Conservation (phyloP, 2,113 vertebrate species). For the Sardina pilchardus region DNA sequence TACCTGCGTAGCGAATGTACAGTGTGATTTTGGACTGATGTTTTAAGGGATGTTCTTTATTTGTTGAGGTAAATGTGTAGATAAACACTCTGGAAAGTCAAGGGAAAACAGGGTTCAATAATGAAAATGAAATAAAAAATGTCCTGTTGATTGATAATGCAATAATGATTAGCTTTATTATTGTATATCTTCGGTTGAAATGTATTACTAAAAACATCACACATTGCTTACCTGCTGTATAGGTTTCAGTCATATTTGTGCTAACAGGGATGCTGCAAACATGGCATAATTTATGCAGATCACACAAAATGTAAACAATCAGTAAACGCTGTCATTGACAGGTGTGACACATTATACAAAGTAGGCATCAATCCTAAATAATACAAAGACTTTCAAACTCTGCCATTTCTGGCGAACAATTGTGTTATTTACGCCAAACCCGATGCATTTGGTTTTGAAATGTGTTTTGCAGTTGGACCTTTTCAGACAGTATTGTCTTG, state of each 20-base stretch:
- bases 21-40: conserved; percentile 23
- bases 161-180: conserved; percentile 64
- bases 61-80: conserved; percentile 41
- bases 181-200: conserved; percentile 58
- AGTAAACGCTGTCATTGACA: not conserved
- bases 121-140: conserved; percentile 18
- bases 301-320: not conserved
- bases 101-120: conserved; percentile 63
- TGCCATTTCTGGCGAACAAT: not conserved
- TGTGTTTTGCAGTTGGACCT: conserved; percentile 11
- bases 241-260: conserved; percentile 14
- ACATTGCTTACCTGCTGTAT: conserved; percentile 41
- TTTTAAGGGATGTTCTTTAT: conserved; percentile 32
- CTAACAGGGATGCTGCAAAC: not conserved
- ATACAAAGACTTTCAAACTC: not conserved
- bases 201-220: conserved; percentile 48
- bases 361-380: not conserved
- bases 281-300: not conserved
- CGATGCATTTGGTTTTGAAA: not conserved
- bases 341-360: not conserved
- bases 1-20: conserved; percentile 13
- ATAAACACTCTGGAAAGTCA: conserved; percentile 40
- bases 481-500: not conserved
- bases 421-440: not conserved
- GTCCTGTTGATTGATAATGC: conserved; percentile 59